phyloP scores from a whole-genome alignment of 2,113 vertebrate genomes.

The Forbesichthys agassizii region DNA sequence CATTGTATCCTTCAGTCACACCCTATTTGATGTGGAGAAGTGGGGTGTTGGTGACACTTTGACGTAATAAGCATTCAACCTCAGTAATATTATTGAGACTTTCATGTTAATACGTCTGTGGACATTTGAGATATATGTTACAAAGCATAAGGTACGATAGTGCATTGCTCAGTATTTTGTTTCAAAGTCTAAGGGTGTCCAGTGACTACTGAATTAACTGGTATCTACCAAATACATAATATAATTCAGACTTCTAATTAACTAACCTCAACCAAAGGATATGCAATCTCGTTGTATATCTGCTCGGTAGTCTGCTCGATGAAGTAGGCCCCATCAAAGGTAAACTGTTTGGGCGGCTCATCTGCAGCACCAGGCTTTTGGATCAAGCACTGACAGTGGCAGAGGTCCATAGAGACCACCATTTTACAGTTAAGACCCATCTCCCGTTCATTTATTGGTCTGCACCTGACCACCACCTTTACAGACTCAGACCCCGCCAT shows the following conservation, averaged over 20 bases:
- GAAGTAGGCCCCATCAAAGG: conserved; percentile 84
- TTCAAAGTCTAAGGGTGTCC: conserved; percentile 44
- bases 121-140: too few relatives aligned
- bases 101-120: too few relatives aligned
- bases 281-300: conserved; percentile 88
- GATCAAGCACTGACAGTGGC: conserved; percentile 82
- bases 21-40: conserved; percentile 69
- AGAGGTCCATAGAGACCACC: conserved; percentile 76
- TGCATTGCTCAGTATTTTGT: conserved; percentile 13
- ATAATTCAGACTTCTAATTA: too few relatives aligned
- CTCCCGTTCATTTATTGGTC: conserved; percentile 81
- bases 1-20: conserved; percentile 89
- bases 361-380: conserved; percentile 65
- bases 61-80: background rate
- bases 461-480: conserved; percentile 85
- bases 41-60: background rate
- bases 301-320: conserved; percentile 82
- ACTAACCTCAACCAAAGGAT: conserved; percentile 85
- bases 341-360: conserved; percentile 87
- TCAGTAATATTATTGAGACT: background rate
- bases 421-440: conserved; percentile 71
- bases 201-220: conserved; percentile 24
- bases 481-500: conserved; percentile 82
- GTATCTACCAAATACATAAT: too few relatives aligned
- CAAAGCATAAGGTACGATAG: conserved; percentile 7